phyloP scores from a whole-genome alignment of 2,888 invertebrate genomes.

The Tolmerus cingulatus region DNA sequence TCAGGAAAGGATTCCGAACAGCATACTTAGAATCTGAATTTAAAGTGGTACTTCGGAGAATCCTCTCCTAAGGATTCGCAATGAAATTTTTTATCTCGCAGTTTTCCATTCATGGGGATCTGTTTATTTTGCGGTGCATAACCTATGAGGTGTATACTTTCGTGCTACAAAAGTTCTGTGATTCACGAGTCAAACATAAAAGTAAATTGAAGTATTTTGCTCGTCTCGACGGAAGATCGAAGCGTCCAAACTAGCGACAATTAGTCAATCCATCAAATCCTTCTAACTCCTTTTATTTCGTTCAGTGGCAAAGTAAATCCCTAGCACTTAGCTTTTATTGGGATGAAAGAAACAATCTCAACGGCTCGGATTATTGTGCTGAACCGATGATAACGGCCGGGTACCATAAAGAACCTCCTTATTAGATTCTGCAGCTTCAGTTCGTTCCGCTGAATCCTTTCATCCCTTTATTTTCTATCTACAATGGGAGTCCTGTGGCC shows the following conservation, averaged over 20 bases:
- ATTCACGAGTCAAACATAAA: neutral
- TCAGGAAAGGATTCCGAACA: neutral
- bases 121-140: neutral
- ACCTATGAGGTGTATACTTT: neutral
- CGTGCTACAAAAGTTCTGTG: neutral
- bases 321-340: constrained; percentile 38
- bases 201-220: constrained; percentile 5
- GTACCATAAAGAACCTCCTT: constrained; percentile 31
- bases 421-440: constrained; percentile 37
- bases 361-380: constrained; percentile 36
- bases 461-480: constrained; percentile 39
- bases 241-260: constrained; percentile 30
- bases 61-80: neutral
- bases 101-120: neutral
- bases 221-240: neutral
- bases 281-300: constrained; percentile 33
- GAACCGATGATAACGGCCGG: constrained; percentile 28
- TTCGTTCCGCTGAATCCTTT: constrained; percentile 39
- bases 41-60: neutral
- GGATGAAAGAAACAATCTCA: constrained; percentile 39
- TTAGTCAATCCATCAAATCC: constrained; percentile 39
- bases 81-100: neutral
- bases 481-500: constrained; percentile 26
- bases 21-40: neutral
- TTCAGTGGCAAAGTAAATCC: constrained; percentile 22